phyloP scores from a whole-genome alignment of 2,113 vertebrate species.

The Uropsilus gracilis region DNA sequence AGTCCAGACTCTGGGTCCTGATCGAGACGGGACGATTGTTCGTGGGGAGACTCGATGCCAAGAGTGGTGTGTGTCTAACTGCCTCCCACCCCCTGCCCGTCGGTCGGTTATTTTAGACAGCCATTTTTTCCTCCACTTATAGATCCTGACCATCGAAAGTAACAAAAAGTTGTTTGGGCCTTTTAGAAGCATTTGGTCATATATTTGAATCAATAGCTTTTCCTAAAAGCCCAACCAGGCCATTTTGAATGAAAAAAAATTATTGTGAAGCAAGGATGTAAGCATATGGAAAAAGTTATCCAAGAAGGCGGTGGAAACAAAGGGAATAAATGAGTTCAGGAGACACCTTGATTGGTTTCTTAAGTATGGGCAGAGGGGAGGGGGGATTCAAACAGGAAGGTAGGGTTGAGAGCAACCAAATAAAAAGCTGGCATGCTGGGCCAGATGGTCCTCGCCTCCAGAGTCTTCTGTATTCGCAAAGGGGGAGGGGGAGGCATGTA shows the following conservation, averaged over 20 bases:
- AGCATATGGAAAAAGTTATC: conserved; percentile 80
- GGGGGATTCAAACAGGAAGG: conserved; percentile 51
- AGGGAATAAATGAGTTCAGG: conserved; percentile 67
- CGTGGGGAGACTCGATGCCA: neutral
- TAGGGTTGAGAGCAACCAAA: conserved; percentile 55
- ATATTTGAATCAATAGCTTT: conserved; percentile 64
- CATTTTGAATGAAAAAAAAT: conserved; percentile 45
- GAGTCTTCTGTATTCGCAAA: neutral
- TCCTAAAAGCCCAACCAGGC: conserved; percentile 63
- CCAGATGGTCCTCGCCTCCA: conserved; percentile 22
- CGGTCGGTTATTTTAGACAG: conserved; percentile 57
- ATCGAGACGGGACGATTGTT: neutral
- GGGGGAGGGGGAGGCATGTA: fast-evolving
- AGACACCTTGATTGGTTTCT: conserved; percentile 70
- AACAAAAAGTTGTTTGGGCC: conserved; percentile 64
- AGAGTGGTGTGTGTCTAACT: conserved; percentile 38
- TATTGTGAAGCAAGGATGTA: conserved; percentile 57
- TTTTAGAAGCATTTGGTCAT: conserved; percentile 60
- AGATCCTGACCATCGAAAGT: conserved; percentile 62
- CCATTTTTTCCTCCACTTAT: conserved; percentile 35
- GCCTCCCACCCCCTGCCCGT: neutral
- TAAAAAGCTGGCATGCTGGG: neutral
- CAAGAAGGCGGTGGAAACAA: conserved; percentile 69
- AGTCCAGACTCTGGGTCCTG: conserved; percentile 21
- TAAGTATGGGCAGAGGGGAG: conserved; percentile 18